Evolutionary conservation across 2,113 vertebrate species (phyloP).

Genomic region (Silurus glanis): DNA sequence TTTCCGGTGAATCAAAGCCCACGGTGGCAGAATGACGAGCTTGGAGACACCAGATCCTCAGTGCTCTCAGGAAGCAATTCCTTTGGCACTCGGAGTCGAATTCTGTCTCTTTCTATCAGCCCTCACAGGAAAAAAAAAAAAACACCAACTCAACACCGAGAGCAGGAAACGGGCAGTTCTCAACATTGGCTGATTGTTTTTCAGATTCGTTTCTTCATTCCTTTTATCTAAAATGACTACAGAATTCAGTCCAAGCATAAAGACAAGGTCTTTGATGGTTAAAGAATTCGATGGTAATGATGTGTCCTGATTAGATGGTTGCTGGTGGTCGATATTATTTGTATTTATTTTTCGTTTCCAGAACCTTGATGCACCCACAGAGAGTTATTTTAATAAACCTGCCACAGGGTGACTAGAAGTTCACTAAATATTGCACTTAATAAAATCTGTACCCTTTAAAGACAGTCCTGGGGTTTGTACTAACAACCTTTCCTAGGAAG

Average conservation of each 20-base stretch:
- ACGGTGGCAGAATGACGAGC: slow-evolving; percentile 33
- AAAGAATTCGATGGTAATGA: background rate
- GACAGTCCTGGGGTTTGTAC: background rate
- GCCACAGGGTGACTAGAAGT: background rate
- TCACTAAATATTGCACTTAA: background rate
- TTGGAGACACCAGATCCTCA: slow-evolving; percentile 19
- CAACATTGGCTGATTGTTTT: background rate
- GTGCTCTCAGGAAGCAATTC: slow-evolving; percentile 30
- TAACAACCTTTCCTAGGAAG: background rate
- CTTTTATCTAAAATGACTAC: background rate
- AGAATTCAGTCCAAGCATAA: background rate
- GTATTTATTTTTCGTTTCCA: background rate
- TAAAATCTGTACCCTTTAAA: background rate
- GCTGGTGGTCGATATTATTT: background rate
- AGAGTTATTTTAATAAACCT: background rate
- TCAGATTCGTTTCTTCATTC: background rate
- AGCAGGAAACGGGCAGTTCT: background rate
- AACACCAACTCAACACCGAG: background rate
- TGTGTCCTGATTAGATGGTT: background rate
- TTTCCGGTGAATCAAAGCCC: slow-evolving; percentile 51
- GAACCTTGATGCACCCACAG: background rate
- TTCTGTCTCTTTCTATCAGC: background rate
- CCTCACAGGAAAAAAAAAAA: slow-evolving; percentile 26
- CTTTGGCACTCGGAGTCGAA: background rate
- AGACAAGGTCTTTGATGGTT: background rate